These are phyloP conservation scores for Prionace glauca DNA, from an alignment of 2,797 vertebrate species.

Conservation along the genomic window DNA sequence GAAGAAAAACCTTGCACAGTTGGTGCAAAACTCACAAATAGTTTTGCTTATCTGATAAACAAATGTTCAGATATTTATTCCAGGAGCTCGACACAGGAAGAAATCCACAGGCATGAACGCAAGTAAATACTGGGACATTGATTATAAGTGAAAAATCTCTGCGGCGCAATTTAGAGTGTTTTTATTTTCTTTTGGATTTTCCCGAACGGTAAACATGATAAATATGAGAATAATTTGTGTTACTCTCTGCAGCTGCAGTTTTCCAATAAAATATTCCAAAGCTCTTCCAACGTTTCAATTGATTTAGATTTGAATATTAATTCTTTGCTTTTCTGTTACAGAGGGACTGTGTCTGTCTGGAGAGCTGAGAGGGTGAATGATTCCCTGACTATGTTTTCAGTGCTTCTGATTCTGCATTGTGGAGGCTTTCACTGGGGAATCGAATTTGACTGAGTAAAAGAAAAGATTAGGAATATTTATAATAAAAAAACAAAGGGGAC, in stretches of 20 bases:
- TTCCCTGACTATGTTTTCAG: background rate
- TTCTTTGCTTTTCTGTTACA: background rate
- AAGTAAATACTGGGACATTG: background rate
- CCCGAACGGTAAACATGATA: background rate
- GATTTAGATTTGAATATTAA: background rate
- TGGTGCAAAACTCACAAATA: background rate
- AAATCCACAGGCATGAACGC: background rate
- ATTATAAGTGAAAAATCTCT: constrained; percentile 7
- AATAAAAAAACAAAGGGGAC: background rate
- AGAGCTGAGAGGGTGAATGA: background rate
- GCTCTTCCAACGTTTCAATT: background rate
- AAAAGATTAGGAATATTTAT: background rate
- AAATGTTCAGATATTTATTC: background rate
- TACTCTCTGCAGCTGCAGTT: background rate
- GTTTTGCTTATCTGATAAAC: background rate
- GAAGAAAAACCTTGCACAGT: background rate
- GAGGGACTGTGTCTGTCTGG: background rate
- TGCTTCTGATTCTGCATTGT: background rate
- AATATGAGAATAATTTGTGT: background rate
- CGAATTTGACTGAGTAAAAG: background rate
- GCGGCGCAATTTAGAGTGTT: background rate
- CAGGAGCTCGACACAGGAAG: background rate
- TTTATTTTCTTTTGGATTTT: background rate
- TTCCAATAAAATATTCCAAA: background rate
- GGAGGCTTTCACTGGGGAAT: background rate